These are phyloP conservation scores for Notocelia uddmanniana DNA, from an alignment of 2,888 invertebrate genomes.

Conservation along the genomic window DNA sequence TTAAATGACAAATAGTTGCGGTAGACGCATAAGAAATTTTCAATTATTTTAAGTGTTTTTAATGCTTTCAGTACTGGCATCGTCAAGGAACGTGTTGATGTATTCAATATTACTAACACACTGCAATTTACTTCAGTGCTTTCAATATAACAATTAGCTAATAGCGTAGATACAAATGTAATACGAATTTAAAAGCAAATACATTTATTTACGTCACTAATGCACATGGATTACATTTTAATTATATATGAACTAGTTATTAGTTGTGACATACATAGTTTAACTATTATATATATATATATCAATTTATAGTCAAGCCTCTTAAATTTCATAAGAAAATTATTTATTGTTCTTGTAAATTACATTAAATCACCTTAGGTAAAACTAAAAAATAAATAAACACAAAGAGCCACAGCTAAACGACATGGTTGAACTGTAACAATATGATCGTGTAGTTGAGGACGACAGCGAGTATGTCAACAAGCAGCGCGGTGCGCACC, in stretches of 20 bases:
- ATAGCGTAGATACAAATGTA: not conserved
- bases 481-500: not conserved
- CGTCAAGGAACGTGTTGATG: not conserved
- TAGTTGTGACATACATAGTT: too few species aligned
- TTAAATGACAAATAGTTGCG: conserved; percentile 2
- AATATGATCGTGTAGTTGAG: conserved; percentile 6
- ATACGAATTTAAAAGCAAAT: too few species aligned
- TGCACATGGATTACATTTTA: too few species aligned
- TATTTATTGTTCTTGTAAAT: too few species aligned
- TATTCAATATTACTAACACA: not conserved
- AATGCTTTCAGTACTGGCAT: conserved; percentile 9
- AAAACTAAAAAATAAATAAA: too few species aligned
- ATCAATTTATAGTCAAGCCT: too few species aligned
- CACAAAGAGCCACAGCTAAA: too few species aligned
- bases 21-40: conserved; percentile 18
- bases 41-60: conserved; percentile 21
- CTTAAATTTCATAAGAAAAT: too few species aligned
- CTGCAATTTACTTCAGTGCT: not conserved
- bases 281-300: too few species aligned
- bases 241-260: too few species aligned
- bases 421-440: conserved; percentile 24
- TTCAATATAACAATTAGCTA: not conserved
- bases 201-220: too few species aligned
- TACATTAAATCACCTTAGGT: too few species aligned
- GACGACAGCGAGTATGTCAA: not conserved